Conservation (phyloP, 2,888 invertebrate species). For the Polydrusus tereticollis region DNA sequence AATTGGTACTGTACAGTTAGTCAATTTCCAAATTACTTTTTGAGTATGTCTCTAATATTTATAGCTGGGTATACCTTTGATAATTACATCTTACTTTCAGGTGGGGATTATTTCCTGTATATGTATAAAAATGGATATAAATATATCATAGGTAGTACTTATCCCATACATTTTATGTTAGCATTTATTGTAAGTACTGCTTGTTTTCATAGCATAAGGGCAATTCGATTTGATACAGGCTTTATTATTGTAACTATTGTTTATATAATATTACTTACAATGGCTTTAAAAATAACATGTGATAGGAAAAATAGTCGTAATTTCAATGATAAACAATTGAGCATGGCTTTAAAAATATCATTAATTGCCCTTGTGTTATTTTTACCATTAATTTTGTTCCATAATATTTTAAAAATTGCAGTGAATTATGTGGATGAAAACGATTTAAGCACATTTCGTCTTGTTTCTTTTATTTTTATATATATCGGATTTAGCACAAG, state of each 20-base stretch:
- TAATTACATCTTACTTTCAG: conserved; percentile 44
- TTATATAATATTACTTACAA: conserved; percentile 17
- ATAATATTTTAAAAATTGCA: conserved; percentile 27
- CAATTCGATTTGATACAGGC: conserved; percentile 28
- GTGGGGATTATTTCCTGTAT: conserved; percentile 43
- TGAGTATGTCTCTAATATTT: conserved; percentile 49
- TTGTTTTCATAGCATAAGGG: conserved; percentile 43
- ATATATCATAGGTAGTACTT: conserved; percentile 48
- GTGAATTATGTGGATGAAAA: background rate
- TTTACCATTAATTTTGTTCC: conserved; percentile 48
- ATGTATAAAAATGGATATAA: conserved; percentile 47
- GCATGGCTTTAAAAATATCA: conserved; percentile 15
- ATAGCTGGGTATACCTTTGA: conserved; percentile 50
- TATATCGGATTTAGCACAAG: conserved; percentile 43
- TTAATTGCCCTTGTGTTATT: conserved; percentile 39
- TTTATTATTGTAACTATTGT: conserved; percentile 33
- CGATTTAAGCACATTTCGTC: conserved; percentile 14
- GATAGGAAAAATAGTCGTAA: conserved; percentile 5
- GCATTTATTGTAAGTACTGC: conserved; percentile 46
- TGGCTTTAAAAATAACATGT: conserved; percentile 13
- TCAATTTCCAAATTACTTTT: conserved; percentile 45
- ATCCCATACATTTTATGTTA: conserved; percentile 47
- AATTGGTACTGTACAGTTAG: conserved; percentile 40
- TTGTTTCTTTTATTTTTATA: conserved; percentile 40
- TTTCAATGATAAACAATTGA: conserved; percentile 8